Percentiles rank a stretch among this genome's conserved stretches.
phyloP scores from a whole-genome alignment of 2,888 invertebrate genomes.

The Orchesellides sinensis region DNA sequence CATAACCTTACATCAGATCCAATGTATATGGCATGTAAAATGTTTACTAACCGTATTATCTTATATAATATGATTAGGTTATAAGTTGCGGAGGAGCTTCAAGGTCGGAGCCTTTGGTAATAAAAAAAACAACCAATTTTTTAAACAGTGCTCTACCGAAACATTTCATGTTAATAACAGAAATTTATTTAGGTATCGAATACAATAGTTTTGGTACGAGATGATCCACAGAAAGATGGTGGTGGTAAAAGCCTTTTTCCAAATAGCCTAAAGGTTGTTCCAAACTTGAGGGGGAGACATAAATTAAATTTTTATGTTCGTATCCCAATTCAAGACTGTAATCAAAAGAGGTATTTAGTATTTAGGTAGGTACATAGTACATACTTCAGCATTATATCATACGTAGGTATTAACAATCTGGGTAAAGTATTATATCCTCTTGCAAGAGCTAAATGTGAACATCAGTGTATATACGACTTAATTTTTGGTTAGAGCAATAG shows the following conservation, averaged over 20 bases:
- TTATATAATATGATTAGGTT: no score
- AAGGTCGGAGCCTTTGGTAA: conserved; percentile 18
- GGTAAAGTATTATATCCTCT: background rate
- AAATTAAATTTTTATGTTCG: conserved; percentile 26
- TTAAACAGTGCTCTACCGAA: background rate
- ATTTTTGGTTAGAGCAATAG: conserved; percentile 12
- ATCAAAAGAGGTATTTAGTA: background rate
- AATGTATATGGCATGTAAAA: no score
- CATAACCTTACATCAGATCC: no score
- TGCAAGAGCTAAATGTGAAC: background rate
- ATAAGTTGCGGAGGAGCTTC: conserved; percentile 32
- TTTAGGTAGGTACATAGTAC: background rate
- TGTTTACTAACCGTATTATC: no score
- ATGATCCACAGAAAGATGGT: background rate
- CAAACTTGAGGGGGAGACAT: background rate
- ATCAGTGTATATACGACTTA: no score
- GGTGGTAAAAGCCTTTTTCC: background rate
- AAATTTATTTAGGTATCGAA: conserved; percentile 15
- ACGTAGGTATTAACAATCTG: background rate
- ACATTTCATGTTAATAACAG: background rate
- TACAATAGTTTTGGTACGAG: conserved; percentile 11
- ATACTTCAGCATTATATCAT: background rate
- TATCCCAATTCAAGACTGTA: conserved; percentile 22
- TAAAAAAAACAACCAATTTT: background rate
- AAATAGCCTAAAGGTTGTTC: background rate